Percentiles rank a stretch among this genome's conserved stretches.
phyloP scores from a whole-genome alignment of 2,888 invertebrate genomes.

The Cheilosia pagana region DNA sequence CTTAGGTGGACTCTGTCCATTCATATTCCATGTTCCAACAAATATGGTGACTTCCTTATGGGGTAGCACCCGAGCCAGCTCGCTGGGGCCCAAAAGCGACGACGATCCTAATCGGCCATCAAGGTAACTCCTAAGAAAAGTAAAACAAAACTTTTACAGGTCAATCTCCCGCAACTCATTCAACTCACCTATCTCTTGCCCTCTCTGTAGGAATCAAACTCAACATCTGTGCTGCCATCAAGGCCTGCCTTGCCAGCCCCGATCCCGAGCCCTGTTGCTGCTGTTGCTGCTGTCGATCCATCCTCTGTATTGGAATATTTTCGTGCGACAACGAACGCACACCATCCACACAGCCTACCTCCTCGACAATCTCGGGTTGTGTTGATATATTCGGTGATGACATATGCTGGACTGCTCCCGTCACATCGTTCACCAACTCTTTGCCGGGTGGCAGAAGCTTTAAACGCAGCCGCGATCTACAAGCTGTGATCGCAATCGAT shows the following conservation, averaged over 20 bases:
- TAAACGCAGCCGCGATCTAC: constrained; percentile 82
- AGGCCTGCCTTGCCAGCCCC: constrained; percentile 87
- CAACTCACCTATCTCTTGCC: constrained; percentile 89
- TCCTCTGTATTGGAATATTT: constrained; percentile 80
- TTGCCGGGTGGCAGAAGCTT: constrained; percentile 82
- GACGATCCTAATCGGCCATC: constrained; percentile 92
- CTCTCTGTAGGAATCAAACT: constrained; percentile 92
- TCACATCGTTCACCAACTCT: constrained; percentile 76
- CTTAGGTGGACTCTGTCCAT: constrained; percentile 93
- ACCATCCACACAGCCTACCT: constrained; percentile 75
- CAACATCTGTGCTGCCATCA: constrained; percentile 91
- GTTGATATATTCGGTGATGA: constrained; percentile 83
- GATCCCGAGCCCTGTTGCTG: constrained; percentile 76
- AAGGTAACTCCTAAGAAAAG: constrained; percentile 87
- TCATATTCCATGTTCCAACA: constrained; percentile 99
- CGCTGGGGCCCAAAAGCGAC: constrained; percentile 92
- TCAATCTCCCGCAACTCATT: background rate
- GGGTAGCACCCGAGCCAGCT: constrained; percentile 94
- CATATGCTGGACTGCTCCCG: constrained; percentile 79
- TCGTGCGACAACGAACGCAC: constrained; percentile 82
- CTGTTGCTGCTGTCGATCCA: constrained; percentile 84
- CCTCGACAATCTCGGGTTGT: constrained; percentile 77
- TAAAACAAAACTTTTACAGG: background rate
- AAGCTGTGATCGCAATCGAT: constrained; percentile 83
- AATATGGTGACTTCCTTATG: constrained; percentile 93